A percentile compares a stretch with the other conserved stretches of the same genome.
Evolutionary conservation across 1,140 invertebrate genomes (phyloP).

Genomic region (Tetragonula clypearis): DNA sequence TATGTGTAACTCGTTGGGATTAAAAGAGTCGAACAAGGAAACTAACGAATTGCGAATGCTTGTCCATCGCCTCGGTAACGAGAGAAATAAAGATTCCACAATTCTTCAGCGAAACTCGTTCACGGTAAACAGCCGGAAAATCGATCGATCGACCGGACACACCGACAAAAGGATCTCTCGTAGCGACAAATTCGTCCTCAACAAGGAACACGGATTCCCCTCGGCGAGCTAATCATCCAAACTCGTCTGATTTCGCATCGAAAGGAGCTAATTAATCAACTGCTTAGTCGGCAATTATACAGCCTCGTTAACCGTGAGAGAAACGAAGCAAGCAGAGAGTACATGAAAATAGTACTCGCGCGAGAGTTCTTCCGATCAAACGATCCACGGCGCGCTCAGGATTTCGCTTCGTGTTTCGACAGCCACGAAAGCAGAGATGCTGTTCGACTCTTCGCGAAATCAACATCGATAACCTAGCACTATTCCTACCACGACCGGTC

Average conservation of each 20-base stretch:
- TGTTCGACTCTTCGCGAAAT: constrained; percentile 35
- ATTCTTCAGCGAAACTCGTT: too few relatives aligned
- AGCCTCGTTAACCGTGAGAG: constrained; percentile 9
- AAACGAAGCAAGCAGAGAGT: not conserved
- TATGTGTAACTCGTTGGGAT: too few relatives aligned
- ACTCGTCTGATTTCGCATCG: constrained; percentile 17
- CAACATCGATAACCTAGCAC: constrained; percentile 7
- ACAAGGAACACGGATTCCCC: too few relatives aligned
- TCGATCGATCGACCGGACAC: not conserved
- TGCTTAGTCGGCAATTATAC: constrained; percentile 6
- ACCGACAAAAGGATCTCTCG: too few relatives aligned
- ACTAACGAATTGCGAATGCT: not conserved
- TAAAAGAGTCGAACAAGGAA: too few relatives aligned
- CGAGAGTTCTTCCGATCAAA: constrained; percentile 35
- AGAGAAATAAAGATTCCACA: too few relatives aligned
- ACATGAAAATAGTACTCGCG: not conserved
- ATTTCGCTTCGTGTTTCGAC: constrained; percentile 8
- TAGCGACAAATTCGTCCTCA: too few relatives aligned
- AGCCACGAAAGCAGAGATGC: not conserved
- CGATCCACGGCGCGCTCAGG: not conserved
- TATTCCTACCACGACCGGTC: too few relatives aligned
- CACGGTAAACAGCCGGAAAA: not conserved
- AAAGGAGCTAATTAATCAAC: constrained; percentile 15
- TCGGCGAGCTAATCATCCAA: not conserved
- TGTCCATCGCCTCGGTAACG: too few relatives aligned